Percentiles rank a stretch among this genome's conserved stretches.
Conservation (phyloP, 2,113 vertebrate species). For the Semnornis frantzii region DNA sequence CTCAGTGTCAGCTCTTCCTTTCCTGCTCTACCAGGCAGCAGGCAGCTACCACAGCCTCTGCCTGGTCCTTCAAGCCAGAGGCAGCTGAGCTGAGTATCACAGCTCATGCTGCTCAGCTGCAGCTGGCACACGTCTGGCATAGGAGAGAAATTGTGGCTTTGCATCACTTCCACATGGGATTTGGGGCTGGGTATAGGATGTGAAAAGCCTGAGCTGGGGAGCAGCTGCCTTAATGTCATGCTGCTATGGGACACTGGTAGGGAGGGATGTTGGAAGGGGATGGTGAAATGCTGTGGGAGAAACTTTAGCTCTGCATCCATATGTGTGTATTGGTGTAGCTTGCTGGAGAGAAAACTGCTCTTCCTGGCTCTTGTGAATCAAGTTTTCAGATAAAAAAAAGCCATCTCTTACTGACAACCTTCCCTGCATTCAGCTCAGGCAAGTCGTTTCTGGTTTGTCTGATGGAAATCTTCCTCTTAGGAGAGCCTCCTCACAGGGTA, state of each 20-base stretch:
- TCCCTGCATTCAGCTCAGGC: background rate
- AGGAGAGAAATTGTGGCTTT: background rate
- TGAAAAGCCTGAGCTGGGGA: background rate
- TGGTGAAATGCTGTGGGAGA: background rate
- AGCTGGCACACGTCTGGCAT: background rate
- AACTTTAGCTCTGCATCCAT: background rate
- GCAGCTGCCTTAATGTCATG: background rate
- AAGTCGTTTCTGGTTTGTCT: background rate
- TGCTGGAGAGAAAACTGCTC: background rate
- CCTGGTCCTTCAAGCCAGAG: background rate
- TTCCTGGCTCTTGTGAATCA: background rate
- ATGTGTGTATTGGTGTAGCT: background rate
- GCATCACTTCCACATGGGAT: background rate
- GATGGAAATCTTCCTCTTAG: background rate
- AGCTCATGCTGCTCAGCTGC: background rate
- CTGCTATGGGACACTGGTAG: background rate
- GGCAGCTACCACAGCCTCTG: fast-evolving
- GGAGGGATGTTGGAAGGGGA: background rate
- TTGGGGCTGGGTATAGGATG: background rate
- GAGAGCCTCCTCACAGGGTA: background rate
- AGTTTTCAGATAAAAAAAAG: conserved; percentile 34
- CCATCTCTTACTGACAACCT: background rate
- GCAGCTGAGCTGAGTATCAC: fast-evolving
- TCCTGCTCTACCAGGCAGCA: too few species aligned
- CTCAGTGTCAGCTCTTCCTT: too few species aligned